Evolutionary conservation across 2,888 invertebrate species (phyloP).

Genomic region (Amorpha juglandis): DNA sequence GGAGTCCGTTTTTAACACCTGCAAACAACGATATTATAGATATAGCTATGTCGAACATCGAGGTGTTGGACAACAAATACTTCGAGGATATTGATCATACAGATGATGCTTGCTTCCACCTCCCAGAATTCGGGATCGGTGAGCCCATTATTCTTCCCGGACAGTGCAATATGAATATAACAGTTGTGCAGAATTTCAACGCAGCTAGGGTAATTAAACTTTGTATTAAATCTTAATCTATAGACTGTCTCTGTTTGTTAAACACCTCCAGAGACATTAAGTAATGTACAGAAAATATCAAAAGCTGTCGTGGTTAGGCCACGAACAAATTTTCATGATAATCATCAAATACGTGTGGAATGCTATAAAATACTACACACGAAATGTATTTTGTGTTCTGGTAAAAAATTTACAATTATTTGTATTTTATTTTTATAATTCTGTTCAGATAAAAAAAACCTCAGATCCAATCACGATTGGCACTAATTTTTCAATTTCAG

Average conservation of each 20-base stretch:
- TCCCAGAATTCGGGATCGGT: conserved; percentile 48
- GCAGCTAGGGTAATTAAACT: conserved; percentile 47
- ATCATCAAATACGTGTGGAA: too few relatives aligned
- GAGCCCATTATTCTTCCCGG: conserved; percentile 59
- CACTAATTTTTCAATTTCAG: conserved; percentile 36
- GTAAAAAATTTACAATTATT: too few relatives aligned
- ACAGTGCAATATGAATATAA: conserved; percentile 59
- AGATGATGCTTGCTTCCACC: conserved; percentile 61
- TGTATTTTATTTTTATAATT: too few relatives aligned
- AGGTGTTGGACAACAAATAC: conserved; percentile 56
- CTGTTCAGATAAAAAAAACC: too few relatives aligned
- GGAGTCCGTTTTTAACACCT: conserved; percentile 46
- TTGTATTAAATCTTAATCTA: not conserved
- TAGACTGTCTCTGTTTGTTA: not conserved
- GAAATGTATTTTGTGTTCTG: too few relatives aligned
- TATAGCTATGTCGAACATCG: conserved; percentile 44
- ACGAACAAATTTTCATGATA: too few relatives aligned
- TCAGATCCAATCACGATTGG: too few relatives aligned
- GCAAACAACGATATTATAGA: conserved; percentile 47
- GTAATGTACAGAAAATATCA: too few relatives aligned
- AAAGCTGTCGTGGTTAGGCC: too few relatives aligned
- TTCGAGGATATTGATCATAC: conserved; percentile 52
- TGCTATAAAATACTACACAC: too few relatives aligned
- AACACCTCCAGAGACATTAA: too few relatives aligned
- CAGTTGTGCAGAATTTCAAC: conserved; percentile 58